These are phyloP conservation scores for Anthopleura sola DNA, from an alignment of 64 coral and sea anemone genomes.

Conservation along the genomic window DNA sequence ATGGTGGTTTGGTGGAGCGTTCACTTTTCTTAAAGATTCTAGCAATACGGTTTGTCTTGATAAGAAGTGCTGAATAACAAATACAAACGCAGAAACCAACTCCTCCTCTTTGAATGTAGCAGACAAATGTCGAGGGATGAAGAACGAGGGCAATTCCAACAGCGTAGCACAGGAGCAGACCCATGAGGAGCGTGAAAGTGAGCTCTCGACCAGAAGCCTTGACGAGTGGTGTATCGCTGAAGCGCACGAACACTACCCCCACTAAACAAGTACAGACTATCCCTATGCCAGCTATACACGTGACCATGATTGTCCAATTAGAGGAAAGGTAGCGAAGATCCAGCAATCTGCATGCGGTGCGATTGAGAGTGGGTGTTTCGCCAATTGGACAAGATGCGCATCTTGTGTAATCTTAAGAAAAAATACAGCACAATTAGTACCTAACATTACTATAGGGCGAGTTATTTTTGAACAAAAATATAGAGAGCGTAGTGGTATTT, in stretches of 20 bases:
- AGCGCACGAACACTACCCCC: slow-evolving; percentile 39
- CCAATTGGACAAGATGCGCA: not conserved
- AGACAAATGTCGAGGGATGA: slow-evolving; percentile 59
- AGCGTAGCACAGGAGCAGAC: slow-evolving; percentile 68
- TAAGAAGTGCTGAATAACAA: slow-evolving; percentile 79
- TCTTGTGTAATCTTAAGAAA: not conserved
- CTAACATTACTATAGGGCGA: not conserved
- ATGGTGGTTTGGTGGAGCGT: slow-evolving; percentile 72
- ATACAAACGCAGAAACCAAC: slow-evolving; percentile 77
- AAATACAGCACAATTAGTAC: not conserved
- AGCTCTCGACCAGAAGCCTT: slow-evolving; percentile 98
- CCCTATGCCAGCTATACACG: slow-evolving; percentile 47
- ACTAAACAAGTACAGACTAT: slow-evolving; percentile 54
- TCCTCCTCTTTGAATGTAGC: slow-evolving; percentile 78
- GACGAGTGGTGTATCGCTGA: slow-evolving; percentile 71
- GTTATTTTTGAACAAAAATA: not conserved
- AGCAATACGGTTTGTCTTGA: slow-evolving; percentile 90
- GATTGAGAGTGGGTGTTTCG: slow-evolving; percentile 47
- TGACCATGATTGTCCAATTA: slow-evolving; percentile 65
- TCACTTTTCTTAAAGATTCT: slow-evolving; percentile 86
- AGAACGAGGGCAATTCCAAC: slow-evolving; percentile 67
- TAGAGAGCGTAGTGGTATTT: too few species aligned
- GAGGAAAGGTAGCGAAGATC: slow-evolving; percentile 50
- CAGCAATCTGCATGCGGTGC: slow-evolving; percentile 48
- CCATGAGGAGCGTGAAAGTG: slow-evolving; percentile 56